A percentile compares a stretch with the other conserved stretches of the same genome.
These are phyloP conservation scores for Heterocephalus glaber DNA, from an alignment of 2,113 vertebrate species.

Conservation along the genomic window DNA sequence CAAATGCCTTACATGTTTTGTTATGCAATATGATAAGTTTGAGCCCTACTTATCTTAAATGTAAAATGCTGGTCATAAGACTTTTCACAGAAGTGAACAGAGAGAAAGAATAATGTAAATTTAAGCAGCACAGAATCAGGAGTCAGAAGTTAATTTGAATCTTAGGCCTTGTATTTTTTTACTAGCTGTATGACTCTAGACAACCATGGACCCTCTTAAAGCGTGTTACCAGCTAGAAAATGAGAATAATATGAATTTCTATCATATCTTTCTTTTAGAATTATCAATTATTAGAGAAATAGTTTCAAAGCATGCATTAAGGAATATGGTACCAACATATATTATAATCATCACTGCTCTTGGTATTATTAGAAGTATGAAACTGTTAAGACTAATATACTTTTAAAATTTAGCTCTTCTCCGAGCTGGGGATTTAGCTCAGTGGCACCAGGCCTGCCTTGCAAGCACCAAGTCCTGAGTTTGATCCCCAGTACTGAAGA, in stretches of 20 bases:
- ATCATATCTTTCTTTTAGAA: background rate
- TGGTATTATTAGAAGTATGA: background rate
- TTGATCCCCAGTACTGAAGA: background rate
- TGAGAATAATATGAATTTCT: background rate
- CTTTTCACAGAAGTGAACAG: background rate
- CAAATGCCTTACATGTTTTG: fast-evolving
- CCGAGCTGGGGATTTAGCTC: background rate
- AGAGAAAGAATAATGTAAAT: background rate
- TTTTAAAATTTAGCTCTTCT: background rate
- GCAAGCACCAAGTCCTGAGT: too few relatives aligned
- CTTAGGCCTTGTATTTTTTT: background rate
- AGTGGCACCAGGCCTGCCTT: too few relatives aligned
- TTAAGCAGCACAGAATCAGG: background rate
- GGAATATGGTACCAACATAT: conserved; percentile 1
- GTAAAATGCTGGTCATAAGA: background rate
- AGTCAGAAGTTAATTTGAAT: background rate
- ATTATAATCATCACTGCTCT: background rate
- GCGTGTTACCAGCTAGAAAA: background rate
- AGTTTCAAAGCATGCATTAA: conserved; percentile 1
- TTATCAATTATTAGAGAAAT: conserved; percentile 30
- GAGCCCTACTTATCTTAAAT: background rate
- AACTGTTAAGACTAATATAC: background rate
- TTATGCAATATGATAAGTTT: background rate
- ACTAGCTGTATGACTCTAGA: background rate
- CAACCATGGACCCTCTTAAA: background rate